Evolutionary conservation across 30 jellyfish, hydroid and myxozoan species (phyloP), one percentile per base, ranked within the genome.

Genomic region (Aurelia aurita): DNA sequence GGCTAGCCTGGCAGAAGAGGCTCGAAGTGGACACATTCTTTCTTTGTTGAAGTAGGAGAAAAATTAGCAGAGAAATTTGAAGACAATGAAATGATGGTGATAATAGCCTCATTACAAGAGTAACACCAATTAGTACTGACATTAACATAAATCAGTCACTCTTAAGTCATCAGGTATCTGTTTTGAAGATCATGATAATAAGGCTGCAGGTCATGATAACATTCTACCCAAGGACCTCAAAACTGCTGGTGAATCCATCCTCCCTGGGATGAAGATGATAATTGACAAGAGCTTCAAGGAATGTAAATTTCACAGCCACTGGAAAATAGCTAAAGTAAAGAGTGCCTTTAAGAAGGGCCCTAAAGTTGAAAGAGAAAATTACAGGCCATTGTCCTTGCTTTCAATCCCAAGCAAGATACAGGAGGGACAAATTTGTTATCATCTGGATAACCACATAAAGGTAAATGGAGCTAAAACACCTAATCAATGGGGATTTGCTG

Each of bases 181-280:
- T n/a, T n/a, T n/a, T n/a, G n/a, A n/a, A n/a, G n/a, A n/a, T n/a
- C n/a, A n/a, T n/a, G n/a, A n/a, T n/a, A n/a, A n/a, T n/a, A 31
- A 31, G 43, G 43, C 29, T 60, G 72, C 72, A 5, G 72, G 72
- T 60, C 72, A 60, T 60, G 29, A 60, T 60, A 9, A 60, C 29
- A 60, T 13, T 60, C 29, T 60, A 60, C 29, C 72, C 1, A 21
- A 60, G 72, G 72, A 60, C 72, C 72, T 60, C 9, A 58, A 58
- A 5, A 58, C 70, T 58, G 20, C 70, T 5, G n/a, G 70, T 58
- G 61, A 12, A 18, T 49, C 15, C 18, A 49, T 18, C 23, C 70
- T 58, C 70, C 11, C n/a, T 58, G 70, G 70, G 70, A 5, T 58
- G 9, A 58, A n/a, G 20, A 58, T 58, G 70, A 58, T 58, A 27